Conservation (phyloP, 2,113 vertebrate genomes). For the Leiothrix lutea region DNA sequence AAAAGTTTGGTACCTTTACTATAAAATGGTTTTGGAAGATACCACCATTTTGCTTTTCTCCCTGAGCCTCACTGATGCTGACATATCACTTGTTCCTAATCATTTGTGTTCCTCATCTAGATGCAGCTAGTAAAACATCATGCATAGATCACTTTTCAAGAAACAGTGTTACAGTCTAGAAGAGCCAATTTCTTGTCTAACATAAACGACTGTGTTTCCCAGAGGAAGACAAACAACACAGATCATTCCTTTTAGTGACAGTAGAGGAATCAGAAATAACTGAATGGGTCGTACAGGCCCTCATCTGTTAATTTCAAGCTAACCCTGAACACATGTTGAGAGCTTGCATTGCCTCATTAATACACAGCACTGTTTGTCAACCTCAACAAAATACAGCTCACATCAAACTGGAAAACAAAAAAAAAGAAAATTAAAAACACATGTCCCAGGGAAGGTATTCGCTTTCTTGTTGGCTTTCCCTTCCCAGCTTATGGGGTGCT, state of each 20-base stretch:
- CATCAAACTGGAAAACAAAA: not conserved
- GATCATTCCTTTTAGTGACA: not conserved
- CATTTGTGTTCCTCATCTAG: rapidly evolving
- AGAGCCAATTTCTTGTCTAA: not conserved
- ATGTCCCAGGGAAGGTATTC: not conserved
- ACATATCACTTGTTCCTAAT: not conserved
- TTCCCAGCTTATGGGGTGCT: not conserved
- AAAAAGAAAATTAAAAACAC: not conserved
- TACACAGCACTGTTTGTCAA: not conserved
- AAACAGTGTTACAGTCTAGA: not conserved
- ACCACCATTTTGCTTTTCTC: not conserved
- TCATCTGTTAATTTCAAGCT: not conserved
- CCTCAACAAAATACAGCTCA: not conserved
- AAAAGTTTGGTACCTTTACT: not conserved
- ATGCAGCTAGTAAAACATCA: not conserved
- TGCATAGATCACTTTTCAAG: not conserved
- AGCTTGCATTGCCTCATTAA: not conserved
- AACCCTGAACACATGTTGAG: rapidly evolving
- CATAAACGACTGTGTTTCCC: not conserved
- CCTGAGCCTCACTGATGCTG: not conserved
- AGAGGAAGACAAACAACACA: not conserved
- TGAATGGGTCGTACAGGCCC: not conserved
- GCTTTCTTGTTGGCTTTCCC: not conserved
- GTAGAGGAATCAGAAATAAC: not conserved
- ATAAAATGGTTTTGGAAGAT: not conserved